Conservation (phyloP, 2,113 vertebrate genomes). For the Sakesphorus luctuosus region DNA sequence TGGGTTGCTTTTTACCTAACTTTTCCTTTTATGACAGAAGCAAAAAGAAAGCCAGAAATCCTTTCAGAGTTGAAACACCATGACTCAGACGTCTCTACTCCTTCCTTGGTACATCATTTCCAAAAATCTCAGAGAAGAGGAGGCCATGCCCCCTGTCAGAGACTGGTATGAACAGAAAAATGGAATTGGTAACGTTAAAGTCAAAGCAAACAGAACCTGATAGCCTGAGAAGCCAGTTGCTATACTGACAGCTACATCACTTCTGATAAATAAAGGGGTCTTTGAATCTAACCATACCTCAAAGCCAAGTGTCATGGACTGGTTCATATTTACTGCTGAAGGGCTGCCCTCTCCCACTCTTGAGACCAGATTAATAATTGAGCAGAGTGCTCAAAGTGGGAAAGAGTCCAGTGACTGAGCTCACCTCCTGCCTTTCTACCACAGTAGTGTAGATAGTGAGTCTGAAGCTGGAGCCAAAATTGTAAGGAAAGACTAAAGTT, state of each 20-base stretch:
- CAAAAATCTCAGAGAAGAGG: background rate
- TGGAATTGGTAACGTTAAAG: background rate
- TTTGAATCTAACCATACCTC: background rate
- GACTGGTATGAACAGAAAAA: background rate
- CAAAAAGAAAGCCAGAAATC: background rate
- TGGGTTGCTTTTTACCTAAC: background rate
- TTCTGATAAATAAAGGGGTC: background rate
- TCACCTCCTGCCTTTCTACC: conserved; percentile 4
- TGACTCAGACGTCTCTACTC: background rate
- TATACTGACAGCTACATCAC: background rate
- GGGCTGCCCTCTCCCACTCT: background rate
- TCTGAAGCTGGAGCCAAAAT: background rate
- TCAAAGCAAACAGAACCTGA: background rate
- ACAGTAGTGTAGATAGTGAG: background rate
- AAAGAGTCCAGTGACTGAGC: background rate
- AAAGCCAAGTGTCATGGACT: background rate
- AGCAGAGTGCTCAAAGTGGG: background rate
- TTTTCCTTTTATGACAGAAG: background rate
- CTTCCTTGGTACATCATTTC: background rate
- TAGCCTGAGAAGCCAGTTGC: background rate
- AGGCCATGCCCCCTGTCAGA: background rate
- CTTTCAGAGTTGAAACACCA: background rate
- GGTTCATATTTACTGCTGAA: background rate
- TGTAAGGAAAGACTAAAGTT: background rate
- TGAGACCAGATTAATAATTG: background rate